Percentiles rank a stretch among this genome's conserved stretches.
Evolutionary conservation across 2,888 invertebrate species (phyloP).

Genomic region (Megastigmus dorsalis): DNA sequence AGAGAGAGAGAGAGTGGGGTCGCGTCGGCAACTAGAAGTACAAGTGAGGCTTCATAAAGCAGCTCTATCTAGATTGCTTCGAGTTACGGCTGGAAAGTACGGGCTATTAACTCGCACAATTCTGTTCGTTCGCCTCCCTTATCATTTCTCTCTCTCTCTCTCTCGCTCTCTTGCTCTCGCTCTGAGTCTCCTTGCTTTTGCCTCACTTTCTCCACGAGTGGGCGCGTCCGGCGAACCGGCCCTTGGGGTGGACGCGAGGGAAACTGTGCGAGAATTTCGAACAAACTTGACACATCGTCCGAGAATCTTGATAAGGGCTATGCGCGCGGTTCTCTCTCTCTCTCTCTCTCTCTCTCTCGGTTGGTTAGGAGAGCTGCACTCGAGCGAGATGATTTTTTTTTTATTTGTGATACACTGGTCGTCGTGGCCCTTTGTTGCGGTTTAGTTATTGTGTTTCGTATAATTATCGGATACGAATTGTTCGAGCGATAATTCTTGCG

Average conservation of each 20-base stretch:
- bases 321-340: not conserved
- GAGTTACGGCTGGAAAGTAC: constrained; percentile 63
- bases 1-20: no score
- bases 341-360: no score
- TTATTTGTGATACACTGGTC: no score
- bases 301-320: constrained; percentile 27
- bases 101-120: constrained; percentile 63
- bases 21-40: not conserved
- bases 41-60: constrained; percentile 44
- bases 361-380: constrained; percentile 1
- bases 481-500: no score
- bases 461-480: no score
- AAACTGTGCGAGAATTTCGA: constrained; percentile 25
- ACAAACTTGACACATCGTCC: constrained; percentile 34
- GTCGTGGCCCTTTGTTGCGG: constrained; percentile 1
- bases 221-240: not conserved
- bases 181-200: not conserved
- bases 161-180: not conserved
- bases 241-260: not conserved
- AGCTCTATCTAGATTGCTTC: constrained; percentile 62
- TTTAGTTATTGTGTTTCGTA: no score
- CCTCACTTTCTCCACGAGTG: not conserved
- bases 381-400: not conserved
- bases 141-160: constrained; percentile 15
- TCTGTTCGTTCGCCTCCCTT: constrained; percentile 37